Base-by-base conservation (phyloP, 2,113 vertebrate species). In the Eleginops maclovinus region DNA sequence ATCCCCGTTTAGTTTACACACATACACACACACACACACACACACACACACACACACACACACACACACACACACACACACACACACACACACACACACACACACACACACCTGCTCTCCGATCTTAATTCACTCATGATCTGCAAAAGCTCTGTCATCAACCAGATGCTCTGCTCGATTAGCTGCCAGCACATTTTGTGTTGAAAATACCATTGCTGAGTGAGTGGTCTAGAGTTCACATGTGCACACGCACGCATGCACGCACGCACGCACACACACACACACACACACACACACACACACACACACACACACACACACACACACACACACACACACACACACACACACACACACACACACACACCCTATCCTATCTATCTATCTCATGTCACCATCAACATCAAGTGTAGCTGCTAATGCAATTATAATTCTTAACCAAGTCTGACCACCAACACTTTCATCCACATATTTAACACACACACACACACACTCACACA, bases 81-180 rank as follows among this genome's bases (percentile, higher is more conserved):
- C 40, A 74, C 47, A 55, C 36, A 50, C 41, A 70, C 65, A 47
- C 24, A 66, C 67, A 36, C 58, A 41, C 36, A 49, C 44, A 31
- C 24, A 31, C 53, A 60, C 50, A 58, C 41, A 19, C 50, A 16
- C n/a, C 47, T 68, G 28, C 43, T 67, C 41, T 59, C 40, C 59
- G 69, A n/a, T 56, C 26, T 71, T 15, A 31, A 13, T 43, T 67
- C 40, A 65, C 46, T 69, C 22, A 24, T 62, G 62, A 74, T 74
- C 76, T 84, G 75, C 40, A 62, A 82, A 84, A 22, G 40, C 66
- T 88, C 62, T 63, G 47, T 84, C 84, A 84, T 83, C 84, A 81
- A 41, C 67, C 56, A 8, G 67, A 76, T 70, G 60, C 78, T 84
- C 60, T 64, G 46, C 46, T 65, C 46, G 54, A 87, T 72, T 83